Evolutionary conservation across 2,113 vertebrate species (phyloP).

Genomic region (Collichthys lucidus): DNA sequence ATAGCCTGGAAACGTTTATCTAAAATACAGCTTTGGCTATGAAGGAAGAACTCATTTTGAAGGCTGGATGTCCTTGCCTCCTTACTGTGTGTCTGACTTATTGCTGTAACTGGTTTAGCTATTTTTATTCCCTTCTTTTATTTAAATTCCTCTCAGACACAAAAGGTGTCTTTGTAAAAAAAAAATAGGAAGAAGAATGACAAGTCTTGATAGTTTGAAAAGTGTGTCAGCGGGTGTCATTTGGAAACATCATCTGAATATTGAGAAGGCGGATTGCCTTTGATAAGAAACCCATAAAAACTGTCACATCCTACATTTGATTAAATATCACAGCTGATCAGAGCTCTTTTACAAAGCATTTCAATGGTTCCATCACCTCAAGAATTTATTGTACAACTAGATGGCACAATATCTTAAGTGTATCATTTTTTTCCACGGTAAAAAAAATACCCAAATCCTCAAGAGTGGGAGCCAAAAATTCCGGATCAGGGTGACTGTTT

Average conservation of each 20-base stretch:
- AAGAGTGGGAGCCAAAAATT: conserved; percentile 42
- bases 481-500: conserved; percentile 54
- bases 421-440: background rate
- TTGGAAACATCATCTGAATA: conserved; percentile 61
- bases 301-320: conserved; percentile 41
- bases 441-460: conserved; percentile 31
- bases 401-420: conserved; percentile 4
- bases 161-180: conserved; percentile 71
- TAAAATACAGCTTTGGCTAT: conserved; percentile 3
- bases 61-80: conserved; percentile 58
- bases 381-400: background rate
- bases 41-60: conserved; percentile 56
- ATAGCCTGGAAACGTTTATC: conserved; percentile 8
- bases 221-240: conserved; percentile 67
- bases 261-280: conserved; percentile 43
- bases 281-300: conserved; percentile 54
- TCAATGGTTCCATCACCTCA: background rate
- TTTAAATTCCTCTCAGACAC: conserved; percentile 70
- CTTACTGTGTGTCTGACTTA: conserved; percentile 56
- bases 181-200: conserved; percentile 59
- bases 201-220: conserved; percentile 71
- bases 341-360: background rate
- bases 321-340: conserved; percentile 28
- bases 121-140: conserved; percentile 79
- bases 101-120: conserved; percentile 66